Percentiles rank a stretch among this genome's conserved stretches.
Evolutionary conservation across 1,140 invertebrate genomes (phyloP).

Genomic region (Ericerus pela): DNA sequence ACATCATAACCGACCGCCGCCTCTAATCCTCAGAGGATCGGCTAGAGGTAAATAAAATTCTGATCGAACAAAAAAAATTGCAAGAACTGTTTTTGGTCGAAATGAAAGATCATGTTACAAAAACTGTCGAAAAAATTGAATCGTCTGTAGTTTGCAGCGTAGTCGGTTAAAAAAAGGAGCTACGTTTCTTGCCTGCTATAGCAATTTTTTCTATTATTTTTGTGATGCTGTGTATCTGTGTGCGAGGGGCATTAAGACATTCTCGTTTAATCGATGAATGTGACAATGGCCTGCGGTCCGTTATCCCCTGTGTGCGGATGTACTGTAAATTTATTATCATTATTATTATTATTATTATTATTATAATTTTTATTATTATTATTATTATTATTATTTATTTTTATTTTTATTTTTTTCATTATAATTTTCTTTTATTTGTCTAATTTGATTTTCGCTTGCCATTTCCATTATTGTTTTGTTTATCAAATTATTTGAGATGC

Average conservation of each 20-base stretch:
- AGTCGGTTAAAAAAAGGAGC: neutral
- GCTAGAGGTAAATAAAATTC: slow-evolving; percentile 6
- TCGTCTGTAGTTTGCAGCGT: neutral
- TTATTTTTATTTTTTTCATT: neutral
- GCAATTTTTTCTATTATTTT: slow-evolving; percentile 3
- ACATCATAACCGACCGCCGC: slow-evolving; percentile 4
- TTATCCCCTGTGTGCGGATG: no score
- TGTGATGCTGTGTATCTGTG: neutral
- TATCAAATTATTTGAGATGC: no score
- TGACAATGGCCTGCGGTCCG: no score
- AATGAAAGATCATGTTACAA: no score
- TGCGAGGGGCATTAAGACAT: neutral
- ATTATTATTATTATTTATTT: neutral
- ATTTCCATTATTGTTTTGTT: no score
- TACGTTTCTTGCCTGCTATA: neutral
- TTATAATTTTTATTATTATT: no score
- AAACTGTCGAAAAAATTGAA: neutral
- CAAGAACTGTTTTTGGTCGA: no score
- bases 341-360: no score
- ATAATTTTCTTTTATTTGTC: slow-evolving; percentile 8
- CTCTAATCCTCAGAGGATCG: slow-evolving; percentile 6
- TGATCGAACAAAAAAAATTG: no score
- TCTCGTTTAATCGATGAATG: no score
- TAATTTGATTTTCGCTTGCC: slow-evolving; percentile 5
- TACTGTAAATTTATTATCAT: no score